Base-by-base conservation (phyloP, 1,140 invertebrate species). In the Eurosta solidaginis region DNA sequence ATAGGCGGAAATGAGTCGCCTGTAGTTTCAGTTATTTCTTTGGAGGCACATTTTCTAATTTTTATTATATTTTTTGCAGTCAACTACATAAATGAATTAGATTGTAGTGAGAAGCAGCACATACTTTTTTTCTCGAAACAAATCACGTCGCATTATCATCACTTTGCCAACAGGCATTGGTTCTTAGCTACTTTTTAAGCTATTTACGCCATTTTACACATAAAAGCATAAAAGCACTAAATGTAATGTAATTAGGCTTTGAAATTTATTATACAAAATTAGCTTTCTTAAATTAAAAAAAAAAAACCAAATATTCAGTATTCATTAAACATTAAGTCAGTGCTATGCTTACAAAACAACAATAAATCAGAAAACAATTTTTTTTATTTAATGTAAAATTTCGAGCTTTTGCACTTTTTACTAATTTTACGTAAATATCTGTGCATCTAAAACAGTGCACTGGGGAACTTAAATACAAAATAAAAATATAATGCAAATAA, bases 401-500 rank as follows among this genome's bases (percentile, higher is more conserved):
- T 68, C 20, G 59, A 68, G 59, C 59, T 68, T 68, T 68, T 68
- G 59, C 59, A 68, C 59, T 68, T 68, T 68, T 68, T 68, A 68
- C 59, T 68, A 12, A 68, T 68, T 68, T 42, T 68, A 68, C 33
- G 22, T 68, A 68, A 68, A 33, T 68, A 68, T 40, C 40, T 68
- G n/a, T n/a, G 59, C 59, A 68, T 40, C 33, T 68, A 10, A 68
- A 68, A 42, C 14, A 68, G 36, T 68, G 17, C 59, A 40, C n/a
- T n/a, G n/a, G n/a, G n/a, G 59, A 40, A 36, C 20, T 29, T 68
- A 17, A 68, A 27, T n/a, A n/a, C n/a, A n/a, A n/a, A n/a, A n/a
- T n/a, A n/a, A 40, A 68, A 17, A 40, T 14, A 54, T 1, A 68
- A 40, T 68, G 59, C 59, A 68, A 68, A 68, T 68, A 68, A 68